Evolutionary conservation across 2,888 invertebrate species (phyloP).

Genomic region (Spicauda simplicius): DNA sequence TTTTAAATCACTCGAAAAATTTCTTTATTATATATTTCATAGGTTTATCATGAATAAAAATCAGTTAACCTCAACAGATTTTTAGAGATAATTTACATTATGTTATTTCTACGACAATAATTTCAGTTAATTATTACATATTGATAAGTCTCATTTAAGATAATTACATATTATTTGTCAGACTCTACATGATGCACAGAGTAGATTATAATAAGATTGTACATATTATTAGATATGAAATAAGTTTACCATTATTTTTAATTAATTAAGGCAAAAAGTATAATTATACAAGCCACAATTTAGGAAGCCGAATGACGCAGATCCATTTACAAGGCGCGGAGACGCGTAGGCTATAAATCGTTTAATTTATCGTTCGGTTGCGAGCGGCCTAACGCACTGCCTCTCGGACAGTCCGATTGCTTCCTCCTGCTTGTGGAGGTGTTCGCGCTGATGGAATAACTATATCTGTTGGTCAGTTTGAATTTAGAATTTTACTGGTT

Average conservation of each 20-base stretch:
- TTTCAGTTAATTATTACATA: no score
- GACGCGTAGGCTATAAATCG: constrained; percentile 53
- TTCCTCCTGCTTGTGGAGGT: constrained; percentile 49
- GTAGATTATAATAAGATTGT: no score
- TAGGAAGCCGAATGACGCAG: constrained; percentile 15
- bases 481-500: neutral
- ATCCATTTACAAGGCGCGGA: constrained; percentile 15
- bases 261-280: neutral
- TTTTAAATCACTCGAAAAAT: no score
- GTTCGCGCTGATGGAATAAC: constrained; percentile 20
- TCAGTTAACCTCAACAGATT: no score
- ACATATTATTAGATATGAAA: neutral
- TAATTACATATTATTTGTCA: no score
- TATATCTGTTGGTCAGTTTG: constrained; percentile 12
- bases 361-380: constrained; percentile 56
- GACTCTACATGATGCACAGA: no score
- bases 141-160: no score
- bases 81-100: no score
- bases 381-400: constrained; percentile 54
- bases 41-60: no score
- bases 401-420: constrained; percentile 56
- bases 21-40: no score
- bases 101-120: no score
- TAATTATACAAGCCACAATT: neutral
- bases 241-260: neutral